Conservation (phyloP, 1,140 invertebrate genomes). For the Listronotus oregonensis region DNA sequence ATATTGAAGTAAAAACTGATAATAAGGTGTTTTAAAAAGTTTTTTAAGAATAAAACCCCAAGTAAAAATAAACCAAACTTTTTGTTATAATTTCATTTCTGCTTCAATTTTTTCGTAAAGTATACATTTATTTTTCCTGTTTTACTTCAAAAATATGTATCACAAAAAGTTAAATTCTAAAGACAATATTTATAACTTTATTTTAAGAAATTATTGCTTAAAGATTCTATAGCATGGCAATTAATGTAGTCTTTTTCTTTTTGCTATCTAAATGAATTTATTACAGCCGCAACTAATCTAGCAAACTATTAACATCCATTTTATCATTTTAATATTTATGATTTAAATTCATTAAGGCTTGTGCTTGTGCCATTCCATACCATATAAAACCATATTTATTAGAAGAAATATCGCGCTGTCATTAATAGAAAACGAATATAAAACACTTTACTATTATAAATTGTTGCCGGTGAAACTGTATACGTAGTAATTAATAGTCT, state of each 20-base stretch:
- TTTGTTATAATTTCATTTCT: no score
- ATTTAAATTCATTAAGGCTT: conserved; percentile 21
- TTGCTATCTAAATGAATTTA: not conserved
- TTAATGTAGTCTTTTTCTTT: conserved; percentile 1
- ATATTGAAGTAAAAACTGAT: no score
- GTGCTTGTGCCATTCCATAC: conserved; percentile 16
- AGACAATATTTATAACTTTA: no score
- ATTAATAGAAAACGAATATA: conserved; percentile 9
- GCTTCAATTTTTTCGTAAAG: no score
- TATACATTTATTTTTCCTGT: no score
- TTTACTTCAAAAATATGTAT: no score
- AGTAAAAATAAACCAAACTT: no score
- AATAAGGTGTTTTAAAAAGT: no score
- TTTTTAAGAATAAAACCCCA: no score
- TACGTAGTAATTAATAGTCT: not conserved
- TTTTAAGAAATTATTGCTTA: not conserved
- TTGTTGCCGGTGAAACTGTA: conserved; percentile 2
- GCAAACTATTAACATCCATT: conserved; percentile 8
- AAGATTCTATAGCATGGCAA: not conserved
- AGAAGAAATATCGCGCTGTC: conserved; percentile 17
- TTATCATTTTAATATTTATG: conserved; percentile 22
- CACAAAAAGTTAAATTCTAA: no score
- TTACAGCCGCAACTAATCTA: conserved; percentile 5
- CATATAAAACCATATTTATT: conserved; percentile 21
- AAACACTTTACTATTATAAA: conserved; percentile 15